Conservation (phyloP, 1,140 invertebrate genomes). For the Leptonema lineaticorne region DNA sequence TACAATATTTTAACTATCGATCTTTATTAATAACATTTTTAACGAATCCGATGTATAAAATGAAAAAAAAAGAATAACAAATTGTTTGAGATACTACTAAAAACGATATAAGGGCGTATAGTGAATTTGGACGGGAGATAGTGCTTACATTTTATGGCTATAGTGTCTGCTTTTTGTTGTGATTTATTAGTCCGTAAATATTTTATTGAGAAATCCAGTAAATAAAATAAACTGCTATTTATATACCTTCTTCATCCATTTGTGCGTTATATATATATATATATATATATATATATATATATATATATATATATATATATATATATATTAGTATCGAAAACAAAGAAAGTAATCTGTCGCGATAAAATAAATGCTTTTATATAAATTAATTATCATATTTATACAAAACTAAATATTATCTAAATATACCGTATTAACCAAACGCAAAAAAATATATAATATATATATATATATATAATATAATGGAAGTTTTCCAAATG, state of each 20-base stretch:
- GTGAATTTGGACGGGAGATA: conserved; percentile 9
- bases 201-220: conserved; percentile 4
- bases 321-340: not conserved
- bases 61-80: too few species aligned
- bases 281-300: not conserved
- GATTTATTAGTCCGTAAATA: conserved; percentile 14
- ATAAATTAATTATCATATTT: too few species aligned
- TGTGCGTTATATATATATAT: not conserved
- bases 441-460: too few species aligned
- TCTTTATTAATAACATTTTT: too few species aligned
- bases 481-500: not conserved
- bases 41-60: too few species aligned
- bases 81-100: too few species aligned
- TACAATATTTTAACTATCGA: too few species aligned
- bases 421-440: too few species aligned
- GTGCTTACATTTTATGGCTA: conserved; percentile 6
- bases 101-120: too few species aligned
- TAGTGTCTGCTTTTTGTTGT: conserved; percentile 7
- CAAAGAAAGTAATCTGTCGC: too few species aligned
- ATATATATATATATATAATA: not conserved
- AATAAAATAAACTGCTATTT: not conserved
- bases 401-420: too few species aligned
- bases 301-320: not conserved
- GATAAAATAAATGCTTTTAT: too few species aligned
- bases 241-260: not conserved